phyloP scores from a whole-genome alignment of 2,888 invertebrate species.

The Halictus ligatus region DNA sequence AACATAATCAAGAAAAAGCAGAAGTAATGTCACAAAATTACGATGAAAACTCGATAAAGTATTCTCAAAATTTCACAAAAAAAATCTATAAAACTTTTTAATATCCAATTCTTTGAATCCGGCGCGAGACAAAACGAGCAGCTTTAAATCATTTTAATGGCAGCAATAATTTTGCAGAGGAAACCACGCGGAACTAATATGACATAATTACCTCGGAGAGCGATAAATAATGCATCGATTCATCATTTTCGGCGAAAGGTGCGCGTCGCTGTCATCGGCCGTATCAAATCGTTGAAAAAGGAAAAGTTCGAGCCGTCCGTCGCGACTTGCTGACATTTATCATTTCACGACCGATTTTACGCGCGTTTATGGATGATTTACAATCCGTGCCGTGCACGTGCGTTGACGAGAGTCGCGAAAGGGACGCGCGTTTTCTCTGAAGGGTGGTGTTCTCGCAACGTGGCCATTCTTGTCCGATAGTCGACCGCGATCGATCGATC shows the following conservation, averaged over 20 bases:
- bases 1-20: background rate
- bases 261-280: background rate
- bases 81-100: no score
- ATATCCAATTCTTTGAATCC: background rate
- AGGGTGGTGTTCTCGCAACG: slow-evolving; percentile 13
- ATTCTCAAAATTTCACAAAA: background rate
- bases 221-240: background rate
- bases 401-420: background rate
- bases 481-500: slow-evolving; percentile 61
- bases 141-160: background rate
- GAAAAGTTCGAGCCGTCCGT: background rate
- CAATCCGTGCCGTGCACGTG: background rate
- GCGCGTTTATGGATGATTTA: slow-evolving; percentile 25
- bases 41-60: background rate
- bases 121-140: background rate
- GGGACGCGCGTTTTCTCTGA: slow-evolving; percentile 9
- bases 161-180: background rate
- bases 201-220: background rate
- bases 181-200: background rate
- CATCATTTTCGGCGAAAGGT: background rate
- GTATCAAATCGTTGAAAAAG: background rate
- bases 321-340: slow-evolving; percentile 24
- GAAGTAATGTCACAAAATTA: background rate
- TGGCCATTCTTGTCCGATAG: background rate
- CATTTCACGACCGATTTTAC: slow-evolving; percentile 21